These are phyloP conservation scores for Brachycybe producta DNA, from an alignment of 2,888 invertebrate species.

Conservation along the genomic window DNA sequence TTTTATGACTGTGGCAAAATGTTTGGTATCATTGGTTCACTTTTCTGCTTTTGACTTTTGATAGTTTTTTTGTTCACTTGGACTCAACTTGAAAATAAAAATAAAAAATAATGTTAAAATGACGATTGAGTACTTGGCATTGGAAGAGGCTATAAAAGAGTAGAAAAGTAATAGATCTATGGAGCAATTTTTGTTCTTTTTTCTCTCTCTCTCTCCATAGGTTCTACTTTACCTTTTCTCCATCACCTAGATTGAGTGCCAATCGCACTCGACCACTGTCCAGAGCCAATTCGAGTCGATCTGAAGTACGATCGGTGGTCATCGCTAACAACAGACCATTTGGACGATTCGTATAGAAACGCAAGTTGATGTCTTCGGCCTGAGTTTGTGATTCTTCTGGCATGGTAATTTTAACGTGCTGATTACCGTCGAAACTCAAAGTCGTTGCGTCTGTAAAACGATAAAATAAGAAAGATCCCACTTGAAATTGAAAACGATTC, in stretches of 20 bases:
- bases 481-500: too few species aligned
- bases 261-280: slow-evolving; percentile 70
- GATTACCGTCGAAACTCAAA: slow-evolving; percentile 73
- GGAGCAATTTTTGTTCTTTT: too few species aligned
- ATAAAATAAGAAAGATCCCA: slow-evolving; percentile 14
- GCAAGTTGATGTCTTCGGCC: slow-evolving; percentile 73
- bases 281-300: slow-evolving; percentile 70
- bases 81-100: too few species aligned
- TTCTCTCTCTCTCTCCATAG: too few species aligned
- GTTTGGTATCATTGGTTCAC: too few species aligned
- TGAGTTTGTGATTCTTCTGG: slow-evolving; percentile 66
- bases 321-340: slow-evolving; percentile 64
- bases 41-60: too few species aligned
- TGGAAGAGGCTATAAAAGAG: too few species aligned
- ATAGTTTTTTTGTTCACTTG: too few species aligned
- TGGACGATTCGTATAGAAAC: slow-evolving; percentile 70
- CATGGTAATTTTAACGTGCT: slow-evolving; percentile 61
- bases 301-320: slow-evolving; percentile 55
- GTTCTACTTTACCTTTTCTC: slow-evolving; percentile 54
- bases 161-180: too few species aligned
- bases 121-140: too few species aligned
- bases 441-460: slow-evolving; percentile 62
- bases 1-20: too few species aligned
- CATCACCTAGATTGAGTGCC: slow-evolving; percentile 66
- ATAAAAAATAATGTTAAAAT: too few species aligned